A percentile compares a stretch with the other conserved stretches of the same genome.
phyloP scores from a whole-genome alignment of 2,113 vertebrate genomes.

The human (Homo sapiens) region DNA sequence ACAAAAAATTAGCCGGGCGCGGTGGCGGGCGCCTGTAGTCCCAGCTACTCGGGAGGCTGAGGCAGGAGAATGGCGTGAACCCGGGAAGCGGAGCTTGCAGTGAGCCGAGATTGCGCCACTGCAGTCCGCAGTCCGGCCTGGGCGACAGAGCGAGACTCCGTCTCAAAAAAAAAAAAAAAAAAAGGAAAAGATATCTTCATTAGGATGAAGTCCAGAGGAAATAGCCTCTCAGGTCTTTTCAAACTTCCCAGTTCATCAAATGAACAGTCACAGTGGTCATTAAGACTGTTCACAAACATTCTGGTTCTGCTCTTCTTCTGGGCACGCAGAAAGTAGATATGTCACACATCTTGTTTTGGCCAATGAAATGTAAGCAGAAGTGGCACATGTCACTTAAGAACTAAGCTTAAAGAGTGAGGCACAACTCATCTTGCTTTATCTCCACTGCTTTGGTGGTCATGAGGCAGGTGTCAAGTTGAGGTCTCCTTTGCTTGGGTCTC shows the following conservation, averaged over 20 bases:
- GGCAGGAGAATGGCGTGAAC: no score
- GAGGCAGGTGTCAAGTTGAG: no score
- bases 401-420: background rate
- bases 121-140: no score
- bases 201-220: background rate
- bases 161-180: background rate
- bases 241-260: background rate
- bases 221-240: background rate
- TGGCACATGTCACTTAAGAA: background rate
- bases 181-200: background rate
- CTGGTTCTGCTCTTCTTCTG: background rate
- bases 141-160: no score
- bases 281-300: background rate
- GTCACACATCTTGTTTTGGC: background rate
- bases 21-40: no score
- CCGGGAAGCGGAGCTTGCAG: no score
- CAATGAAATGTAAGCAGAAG: background rate
- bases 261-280: no score
- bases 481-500: background rate
- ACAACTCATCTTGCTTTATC: rapidly evolving
- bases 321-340: background rate
- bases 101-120: no score
- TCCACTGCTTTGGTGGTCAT: background rate
- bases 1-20: no score
- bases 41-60: no score